Evolutionary conservation across 2,888 invertebrate species (phyloP).

Genomic region (Tetragonisca angustula): DNA sequence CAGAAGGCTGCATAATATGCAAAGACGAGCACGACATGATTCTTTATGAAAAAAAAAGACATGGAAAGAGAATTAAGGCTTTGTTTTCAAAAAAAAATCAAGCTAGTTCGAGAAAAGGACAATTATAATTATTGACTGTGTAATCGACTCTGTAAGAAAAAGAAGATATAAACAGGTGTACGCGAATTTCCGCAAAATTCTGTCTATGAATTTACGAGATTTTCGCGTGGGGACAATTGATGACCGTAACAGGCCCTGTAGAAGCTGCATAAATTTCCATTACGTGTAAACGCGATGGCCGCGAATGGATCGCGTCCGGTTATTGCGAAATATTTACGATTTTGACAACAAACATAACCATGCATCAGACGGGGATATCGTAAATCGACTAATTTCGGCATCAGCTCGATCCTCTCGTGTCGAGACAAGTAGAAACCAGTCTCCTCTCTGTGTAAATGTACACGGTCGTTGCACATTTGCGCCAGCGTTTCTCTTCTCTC

Average conservation of each 20-base stretch:
- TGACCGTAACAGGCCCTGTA: neutral
- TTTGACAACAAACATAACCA: constrained; percentile 31
- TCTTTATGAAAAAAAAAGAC: too few relatives aligned
- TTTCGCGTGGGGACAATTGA: neutral
- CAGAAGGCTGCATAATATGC: too few relatives aligned
- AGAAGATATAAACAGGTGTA: too few relatives aligned
- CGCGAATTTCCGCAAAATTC: too few relatives aligned
- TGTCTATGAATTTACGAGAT: neutral
- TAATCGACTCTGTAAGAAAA: too few relatives aligned
- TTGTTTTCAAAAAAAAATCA: too few relatives aligned
- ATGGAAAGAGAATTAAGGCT: too few relatives aligned
- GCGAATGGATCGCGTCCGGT: constrained; percentile 1
- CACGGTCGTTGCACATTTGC: constrained; percentile 2
- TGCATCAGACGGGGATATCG: constrained; percentile 17
- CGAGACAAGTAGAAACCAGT: constrained; percentile 8
- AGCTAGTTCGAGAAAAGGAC: too few relatives aligned
- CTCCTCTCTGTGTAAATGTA: neutral
- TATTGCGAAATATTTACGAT: constrained; percentile 33
- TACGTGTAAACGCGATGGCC: neutral
- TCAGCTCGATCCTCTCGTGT: constrained; percentile 23
- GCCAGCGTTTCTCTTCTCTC: neutral
- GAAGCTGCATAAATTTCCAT: constrained; percentile 11
- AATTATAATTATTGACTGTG: too few relatives aligned
- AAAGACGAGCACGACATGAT: too few relatives aligned
- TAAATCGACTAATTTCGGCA: constrained; percentile 39